Evolutionary conservation across 2,113 vertebrate species (phyloP).

Genomic region (Atlantisia rogersi): DNA sequence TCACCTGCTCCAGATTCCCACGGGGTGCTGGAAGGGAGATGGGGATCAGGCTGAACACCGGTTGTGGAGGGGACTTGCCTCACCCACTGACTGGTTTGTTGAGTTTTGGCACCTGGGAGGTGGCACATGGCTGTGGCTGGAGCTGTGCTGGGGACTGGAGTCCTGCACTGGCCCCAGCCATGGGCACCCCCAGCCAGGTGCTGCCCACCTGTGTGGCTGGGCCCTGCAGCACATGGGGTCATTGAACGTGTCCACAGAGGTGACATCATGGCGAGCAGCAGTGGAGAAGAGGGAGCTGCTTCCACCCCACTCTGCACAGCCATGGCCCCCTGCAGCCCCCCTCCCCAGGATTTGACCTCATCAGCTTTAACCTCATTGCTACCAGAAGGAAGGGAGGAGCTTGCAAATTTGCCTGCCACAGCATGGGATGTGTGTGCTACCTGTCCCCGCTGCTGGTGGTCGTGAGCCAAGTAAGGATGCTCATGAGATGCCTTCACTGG

Average conservation of each 20-base stretch:
- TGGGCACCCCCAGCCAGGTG: background rate
- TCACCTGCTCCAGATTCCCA: background rate
- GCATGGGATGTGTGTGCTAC: accelerated
- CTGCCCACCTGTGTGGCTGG: background rate
- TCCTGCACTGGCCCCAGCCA: background rate
- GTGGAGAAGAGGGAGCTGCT: background rate
- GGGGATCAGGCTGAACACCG: accelerated
- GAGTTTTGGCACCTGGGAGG: background rate
- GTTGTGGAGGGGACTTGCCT: background rate
- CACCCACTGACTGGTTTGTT: accelerated
- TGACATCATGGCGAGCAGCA: background rate
- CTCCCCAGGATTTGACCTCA: background rate
- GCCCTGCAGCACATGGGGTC: accelerated
- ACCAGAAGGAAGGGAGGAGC: background rate
- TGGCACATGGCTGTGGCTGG: background rate
- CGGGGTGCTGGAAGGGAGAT: background rate
- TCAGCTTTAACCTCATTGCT: background rate
- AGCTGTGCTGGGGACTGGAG: background rate
- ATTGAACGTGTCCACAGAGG: background rate
- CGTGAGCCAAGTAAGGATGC: background rate
- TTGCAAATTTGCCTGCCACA: accelerated
- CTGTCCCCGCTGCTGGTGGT: background rate
- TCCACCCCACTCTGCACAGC: background rate
- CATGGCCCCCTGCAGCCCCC: background rate
- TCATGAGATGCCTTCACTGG: accelerated